Percentiles rank a stretch among this genome's conserved stretches.
phyloP scores from a whole-genome alignment of 2,888 invertebrate genomes.

The Craniophora ligustri region DNA sequence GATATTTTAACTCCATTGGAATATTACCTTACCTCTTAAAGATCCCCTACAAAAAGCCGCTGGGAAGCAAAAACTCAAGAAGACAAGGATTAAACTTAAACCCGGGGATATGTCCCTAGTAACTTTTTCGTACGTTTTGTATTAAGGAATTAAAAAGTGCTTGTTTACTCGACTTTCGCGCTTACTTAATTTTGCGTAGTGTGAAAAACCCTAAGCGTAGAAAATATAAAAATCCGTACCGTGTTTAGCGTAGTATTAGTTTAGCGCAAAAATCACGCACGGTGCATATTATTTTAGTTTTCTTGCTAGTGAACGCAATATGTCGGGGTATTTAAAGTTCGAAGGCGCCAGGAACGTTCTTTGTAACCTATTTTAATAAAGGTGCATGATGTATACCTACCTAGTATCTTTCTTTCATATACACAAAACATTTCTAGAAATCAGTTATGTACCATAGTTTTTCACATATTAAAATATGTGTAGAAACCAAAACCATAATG shows the following conservation, averaged over 20 bases:
- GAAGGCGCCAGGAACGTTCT: constrained; percentile 39
- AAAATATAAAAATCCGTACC: constrained; percentile 31
- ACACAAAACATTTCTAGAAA: background rate
- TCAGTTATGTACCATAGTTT: no score
- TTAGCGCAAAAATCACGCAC: constrained; percentile 15
- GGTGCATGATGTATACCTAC: no score
- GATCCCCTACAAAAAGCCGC: constrained; percentile 25
- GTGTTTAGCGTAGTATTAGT: constrained; percentile 37
- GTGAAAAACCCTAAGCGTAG: background rate
- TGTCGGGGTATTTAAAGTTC: constrained; percentile 22
- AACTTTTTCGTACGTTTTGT: no score
- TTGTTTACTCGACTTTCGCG: no score
- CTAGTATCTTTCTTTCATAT: no score
- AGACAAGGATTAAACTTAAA: constrained; percentile 44
- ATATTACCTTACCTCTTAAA: constrained; percentile 23
- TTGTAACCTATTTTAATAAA: constrained; percentile 56
- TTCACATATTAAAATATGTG: no score
- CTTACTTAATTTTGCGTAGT: no score
- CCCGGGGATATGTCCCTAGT: constrained; percentile 30
- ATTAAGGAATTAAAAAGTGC: no score
- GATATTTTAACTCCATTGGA: constrained; percentile 18
- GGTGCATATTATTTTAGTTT: constrained; percentile 33
- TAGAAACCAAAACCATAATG: no score
- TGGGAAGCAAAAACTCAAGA: constrained; percentile 26
- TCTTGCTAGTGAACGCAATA: constrained; percentile 11